Evolutionary conservation across 2,797 vertebrate genomes (phyloP).

Genomic region (Monodelphis domestica): DNA sequence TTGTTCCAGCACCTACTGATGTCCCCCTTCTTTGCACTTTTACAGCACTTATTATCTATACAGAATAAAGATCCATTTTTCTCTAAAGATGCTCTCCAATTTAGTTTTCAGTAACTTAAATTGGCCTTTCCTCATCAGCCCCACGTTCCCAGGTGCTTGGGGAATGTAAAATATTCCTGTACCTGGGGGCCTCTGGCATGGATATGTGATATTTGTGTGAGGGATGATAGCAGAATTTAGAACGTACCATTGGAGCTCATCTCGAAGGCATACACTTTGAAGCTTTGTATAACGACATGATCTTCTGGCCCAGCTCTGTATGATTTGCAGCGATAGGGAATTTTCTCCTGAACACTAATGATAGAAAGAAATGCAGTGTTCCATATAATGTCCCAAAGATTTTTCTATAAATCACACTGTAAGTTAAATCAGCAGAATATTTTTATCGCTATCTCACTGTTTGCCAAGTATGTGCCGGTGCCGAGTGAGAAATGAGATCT

Average conservation of each 20-base stretch:
- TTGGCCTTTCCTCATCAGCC: background rate
- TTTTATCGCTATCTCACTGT: constrained; percentile 18
- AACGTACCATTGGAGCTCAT: background rate
- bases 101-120: background rate
- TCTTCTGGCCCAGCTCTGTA: background rate
- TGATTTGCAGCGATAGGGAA: constrained; percentile 32
- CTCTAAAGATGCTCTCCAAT: background rate
- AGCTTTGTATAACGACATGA: background rate
- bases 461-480: background rate
- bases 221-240: background rate
- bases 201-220: background rate
- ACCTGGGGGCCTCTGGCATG: background rate
- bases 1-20: background rate
- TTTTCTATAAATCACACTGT: background rate
- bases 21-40: background rate
- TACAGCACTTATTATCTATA: background rate
- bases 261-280: background rate
- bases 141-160: background rate
- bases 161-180: background rate
- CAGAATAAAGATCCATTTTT: background rate
- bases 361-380: background rate
- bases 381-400: background rate
- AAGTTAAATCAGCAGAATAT: constrained; percentile 45
- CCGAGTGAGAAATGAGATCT: background rate
- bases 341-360: background rate